These are phyloP conservation scores for Drosophila neoperkinsi DNA, from an alignment of 2,888 invertebrate genomes.

Conservation along the genomic window DNA sequence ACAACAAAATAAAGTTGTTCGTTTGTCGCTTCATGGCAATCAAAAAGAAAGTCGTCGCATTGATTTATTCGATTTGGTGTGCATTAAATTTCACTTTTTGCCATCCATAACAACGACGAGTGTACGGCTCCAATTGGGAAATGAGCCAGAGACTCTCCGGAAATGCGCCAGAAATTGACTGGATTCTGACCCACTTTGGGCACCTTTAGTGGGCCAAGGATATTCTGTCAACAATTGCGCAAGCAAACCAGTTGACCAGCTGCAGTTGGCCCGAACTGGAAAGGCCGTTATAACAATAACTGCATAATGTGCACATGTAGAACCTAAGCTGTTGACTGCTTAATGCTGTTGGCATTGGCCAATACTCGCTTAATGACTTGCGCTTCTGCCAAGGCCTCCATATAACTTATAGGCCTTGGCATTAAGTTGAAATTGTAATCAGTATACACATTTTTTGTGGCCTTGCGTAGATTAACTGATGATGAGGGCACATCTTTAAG, in stretches of 20 bases:
- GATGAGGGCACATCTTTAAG: constrained; percentile 21
- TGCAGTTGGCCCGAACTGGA: constrained; percentile 13
- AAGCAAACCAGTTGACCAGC: constrained; percentile 12
- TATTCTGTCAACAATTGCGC: not conserved
- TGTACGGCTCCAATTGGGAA: constrained; percentile 30
- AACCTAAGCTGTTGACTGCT: constrained; percentile 10
- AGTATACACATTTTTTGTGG: constrained; percentile 16
- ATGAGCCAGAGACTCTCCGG: constrained; percentile 6
- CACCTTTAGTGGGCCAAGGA: constrained; percentile 21
- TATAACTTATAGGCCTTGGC: constrained; percentile 33
- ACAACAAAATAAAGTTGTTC: constrained; percentile 13
- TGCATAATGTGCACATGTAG: constrained; percentile 2
- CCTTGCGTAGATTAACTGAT: constrained; percentile 25
- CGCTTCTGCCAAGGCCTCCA: constrained; percentile 12
- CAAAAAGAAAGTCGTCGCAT: constrained; percentile 67
- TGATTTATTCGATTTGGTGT: constrained; percentile 51
- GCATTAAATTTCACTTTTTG: constrained; percentile 51
- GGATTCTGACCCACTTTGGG: constrained; percentile 33
- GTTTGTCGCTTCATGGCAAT: constrained; percentile 34
- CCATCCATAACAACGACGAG: constrained; percentile 9
- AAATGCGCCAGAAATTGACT: not conserved
- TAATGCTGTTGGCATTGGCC: constrained; percentile 30
- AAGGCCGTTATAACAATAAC: not conserved
- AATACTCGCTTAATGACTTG: constrained; percentile 1
- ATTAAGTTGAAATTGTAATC: constrained; percentile 39